These are phyloP conservation scores for Chydorus sphaericus DNA, from an alignment of 2,888 invertebrate genomes.

Conservation along the genomic window DNA sequence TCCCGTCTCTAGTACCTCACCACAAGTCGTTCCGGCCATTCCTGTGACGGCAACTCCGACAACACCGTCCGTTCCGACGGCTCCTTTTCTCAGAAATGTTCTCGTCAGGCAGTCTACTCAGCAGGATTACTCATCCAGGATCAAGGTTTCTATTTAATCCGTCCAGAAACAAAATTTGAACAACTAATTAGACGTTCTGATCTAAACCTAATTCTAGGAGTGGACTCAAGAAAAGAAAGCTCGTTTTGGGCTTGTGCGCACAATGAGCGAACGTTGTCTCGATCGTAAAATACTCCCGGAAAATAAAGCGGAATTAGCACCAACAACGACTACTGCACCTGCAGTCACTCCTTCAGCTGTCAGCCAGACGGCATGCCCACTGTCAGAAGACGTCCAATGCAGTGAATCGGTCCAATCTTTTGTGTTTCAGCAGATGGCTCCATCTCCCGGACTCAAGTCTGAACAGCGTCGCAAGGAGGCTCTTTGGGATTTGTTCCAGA, in stretches of 20 bases:
- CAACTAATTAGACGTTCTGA: no score
- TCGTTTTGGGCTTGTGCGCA: conserved; percentile 24
- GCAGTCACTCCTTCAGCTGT: neutral
- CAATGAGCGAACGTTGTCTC: conserved; percentile 27
- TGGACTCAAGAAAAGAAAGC: conserved; percentile 20
- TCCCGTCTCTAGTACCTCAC: conserved; percentile 12
- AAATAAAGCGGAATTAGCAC: neutral
- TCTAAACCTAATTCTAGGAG: no score
- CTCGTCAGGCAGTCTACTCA: conserved; percentile 14
- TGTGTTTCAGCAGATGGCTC: no score
- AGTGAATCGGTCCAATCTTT: no score
- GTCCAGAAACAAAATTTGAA: no score
- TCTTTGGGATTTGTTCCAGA: conserved; percentile 46
- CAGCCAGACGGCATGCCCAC: no score
- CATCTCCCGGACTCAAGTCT: neutral
- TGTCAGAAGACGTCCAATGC: no score
- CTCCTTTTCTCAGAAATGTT: neutral
- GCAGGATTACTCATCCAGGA: conserved; percentile 15
- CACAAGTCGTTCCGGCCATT: neutral
- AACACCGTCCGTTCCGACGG: neutral
- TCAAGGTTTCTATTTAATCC: no score
- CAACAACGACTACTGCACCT: neutral
- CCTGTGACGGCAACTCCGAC: neutral
- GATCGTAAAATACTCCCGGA: conserved; percentile 21
- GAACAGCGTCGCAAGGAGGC: conserved; percentile 28